These are phyloP conservation scores for Malurus cyaneus DNA, from an alignment of 2,113 vertebrate genomes.

Conservation along the genomic window DNA sequence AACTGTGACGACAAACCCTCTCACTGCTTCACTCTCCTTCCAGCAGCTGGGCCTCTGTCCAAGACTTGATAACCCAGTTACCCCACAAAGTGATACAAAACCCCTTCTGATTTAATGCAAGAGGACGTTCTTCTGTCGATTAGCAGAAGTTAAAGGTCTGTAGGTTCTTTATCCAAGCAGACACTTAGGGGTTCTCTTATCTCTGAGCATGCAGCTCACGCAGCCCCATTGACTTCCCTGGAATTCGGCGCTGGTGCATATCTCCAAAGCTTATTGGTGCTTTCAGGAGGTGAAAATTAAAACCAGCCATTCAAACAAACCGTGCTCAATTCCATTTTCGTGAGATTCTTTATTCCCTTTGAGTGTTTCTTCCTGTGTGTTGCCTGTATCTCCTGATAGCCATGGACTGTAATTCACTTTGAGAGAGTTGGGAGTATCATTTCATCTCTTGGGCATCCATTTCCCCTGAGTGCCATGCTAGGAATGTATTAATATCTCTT, in stretches of 20 bases:
- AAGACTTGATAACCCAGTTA: not conserved
- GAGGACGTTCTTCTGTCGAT: conserved; percentile 6
- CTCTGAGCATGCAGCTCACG: not conserved
- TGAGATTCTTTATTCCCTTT: not conserved
- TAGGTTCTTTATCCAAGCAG: not conserved
- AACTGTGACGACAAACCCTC: not conserved
- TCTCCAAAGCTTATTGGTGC: not conserved
- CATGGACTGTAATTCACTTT: not conserved
- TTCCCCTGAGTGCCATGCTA: conserved; percentile 21
- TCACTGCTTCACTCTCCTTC: not conserved
- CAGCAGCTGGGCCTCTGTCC: not conserved
- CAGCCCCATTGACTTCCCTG: not conserved
- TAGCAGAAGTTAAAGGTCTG: conserved; percentile 4
- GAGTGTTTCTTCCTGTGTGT: not conserved
- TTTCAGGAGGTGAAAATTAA: conserved; percentile 1
- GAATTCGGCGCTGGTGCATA: not conserved
- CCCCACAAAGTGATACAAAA: not conserved
- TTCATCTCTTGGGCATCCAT: conserved; percentile 1
- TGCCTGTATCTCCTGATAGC: not conserved
- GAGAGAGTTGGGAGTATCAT: not conserved
- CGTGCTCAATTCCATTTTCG: not conserved
- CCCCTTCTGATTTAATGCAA: not conserved
- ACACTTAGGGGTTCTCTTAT: not conserved
- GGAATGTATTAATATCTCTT: conserved; percentile 72
- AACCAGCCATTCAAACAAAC: not conserved